These are phyloP conservation scores for Periophthalmodon schlosseri DNA, from an alignment of 2,113 vertebrate species.

Conservation along the genomic window DNA sequence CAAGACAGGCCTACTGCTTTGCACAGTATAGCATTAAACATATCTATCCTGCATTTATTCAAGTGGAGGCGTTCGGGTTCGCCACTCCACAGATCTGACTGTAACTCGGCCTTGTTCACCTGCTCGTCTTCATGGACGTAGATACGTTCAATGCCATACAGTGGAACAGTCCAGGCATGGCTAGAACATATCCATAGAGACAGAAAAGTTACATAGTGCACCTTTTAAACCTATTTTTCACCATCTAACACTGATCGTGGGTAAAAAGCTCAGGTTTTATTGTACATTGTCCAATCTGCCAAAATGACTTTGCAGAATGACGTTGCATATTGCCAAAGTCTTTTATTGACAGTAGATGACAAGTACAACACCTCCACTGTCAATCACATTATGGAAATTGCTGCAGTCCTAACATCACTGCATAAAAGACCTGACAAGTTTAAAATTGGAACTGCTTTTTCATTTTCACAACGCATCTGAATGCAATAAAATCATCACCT, in stretches of 20 bases:
- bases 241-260: background rate
- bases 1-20: no score
- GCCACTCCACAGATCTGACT: no score
- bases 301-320: constrained; percentile 3
- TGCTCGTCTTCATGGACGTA: no score
- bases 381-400: constrained; percentile 20
- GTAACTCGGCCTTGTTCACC: no score
- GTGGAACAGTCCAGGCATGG: no score
- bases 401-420: constrained; percentile 14
- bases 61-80: no score
- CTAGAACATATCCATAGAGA: no score
- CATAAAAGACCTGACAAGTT: constrained; percentile 23
- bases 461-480: background rate
- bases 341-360: constrained; percentile 21
- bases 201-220: no score
- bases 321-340: constrained; percentile 2
- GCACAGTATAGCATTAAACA: no score
- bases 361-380: constrained; percentile 33
- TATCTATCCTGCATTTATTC: no score
- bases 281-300: background rate
- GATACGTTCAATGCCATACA: no score
- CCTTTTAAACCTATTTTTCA: constrained; percentile 1
- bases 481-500: background rate
- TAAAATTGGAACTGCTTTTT: constrained; percentile 22
- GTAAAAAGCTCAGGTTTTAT: background rate